phyloP scores from a whole-genome alignment of 2,113 vertebrate species.

The Boleophthalmus pectinirostris region DNA sequence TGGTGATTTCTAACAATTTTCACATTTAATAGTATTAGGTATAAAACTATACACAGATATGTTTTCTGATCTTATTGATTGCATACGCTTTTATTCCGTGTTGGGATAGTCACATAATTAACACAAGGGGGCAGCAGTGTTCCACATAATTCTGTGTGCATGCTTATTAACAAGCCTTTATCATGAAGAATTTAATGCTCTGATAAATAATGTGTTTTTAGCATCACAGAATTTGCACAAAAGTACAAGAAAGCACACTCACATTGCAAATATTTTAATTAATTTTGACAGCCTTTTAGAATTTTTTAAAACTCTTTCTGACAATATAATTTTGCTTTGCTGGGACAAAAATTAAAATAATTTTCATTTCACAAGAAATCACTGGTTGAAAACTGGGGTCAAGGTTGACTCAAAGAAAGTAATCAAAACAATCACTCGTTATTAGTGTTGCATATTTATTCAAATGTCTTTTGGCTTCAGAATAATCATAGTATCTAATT shows the following conservation, averaged over 20 bases:
- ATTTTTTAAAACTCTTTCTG: slow-evolving; percentile 49
- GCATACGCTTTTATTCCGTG: slow-evolving; percentile 44
- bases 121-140: slow-evolving; percentile 81
- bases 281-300: slow-evolving; percentile 63
- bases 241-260: slow-evolving; percentile 55
- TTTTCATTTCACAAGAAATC: slow-evolving; percentile 49
- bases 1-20: background rate
- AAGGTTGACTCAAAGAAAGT: slow-evolving; percentile 55
- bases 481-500: slow-evolving; percentile 49
- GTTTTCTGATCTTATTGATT: slow-evolving; percentile 46
- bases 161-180: slow-evolving; percentile 22
- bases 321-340: slow-evolving; percentile 44
- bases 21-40: background rate
- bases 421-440: slow-evolving; percentile 59
- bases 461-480: slow-evolving; percentile 22
- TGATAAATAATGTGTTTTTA: slow-evolving; percentile 57
- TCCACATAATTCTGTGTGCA: slow-evolving; percentile 59
- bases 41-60: slow-evolving; percentile 14
- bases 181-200: slow-evolving; percentile 40
- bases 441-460: slow-evolving; percentile 37
- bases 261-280: slow-evolving; percentile 66
- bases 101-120: slow-evolving; percentile 55
- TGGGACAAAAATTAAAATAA: slow-evolving; percentile 34
- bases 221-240: slow-evolving; percentile 43
- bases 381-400: slow-evolving; percentile 48